Evolutionary conservation across 2,888 invertebrate genomes (phyloP).

Genomic region (Ellobium chinense): DNA sequence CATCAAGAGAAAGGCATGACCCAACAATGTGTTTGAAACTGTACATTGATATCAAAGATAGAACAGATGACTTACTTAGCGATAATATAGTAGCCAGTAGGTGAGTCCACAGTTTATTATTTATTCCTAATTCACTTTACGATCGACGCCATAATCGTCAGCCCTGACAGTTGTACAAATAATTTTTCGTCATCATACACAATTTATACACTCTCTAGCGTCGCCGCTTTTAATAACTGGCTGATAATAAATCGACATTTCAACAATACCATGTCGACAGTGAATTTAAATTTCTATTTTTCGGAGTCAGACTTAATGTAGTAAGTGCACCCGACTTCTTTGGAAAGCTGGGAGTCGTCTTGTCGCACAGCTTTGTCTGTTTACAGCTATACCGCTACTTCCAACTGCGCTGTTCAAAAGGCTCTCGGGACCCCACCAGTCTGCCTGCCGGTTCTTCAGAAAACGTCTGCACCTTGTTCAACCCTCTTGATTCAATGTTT

Average conservation of each 20-base stretch:
- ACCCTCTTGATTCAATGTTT: slow-evolving; percentile 29
- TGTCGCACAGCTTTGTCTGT: background rate
- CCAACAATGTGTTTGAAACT: too few species aligned
- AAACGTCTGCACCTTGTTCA: slow-evolving; percentile 10
- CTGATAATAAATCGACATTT: background rate
- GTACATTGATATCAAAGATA: too few species aligned
- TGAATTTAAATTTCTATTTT: background rate
- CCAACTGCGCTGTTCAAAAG: slow-evolving; percentile 6
- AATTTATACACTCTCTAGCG: too few species aligned
- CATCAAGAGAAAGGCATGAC: too few species aligned
- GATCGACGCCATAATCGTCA: too few species aligned
- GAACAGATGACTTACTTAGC: too few species aligned
- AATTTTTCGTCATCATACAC: too few species aligned
- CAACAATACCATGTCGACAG: background rate
- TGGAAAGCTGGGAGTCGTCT: background rate
- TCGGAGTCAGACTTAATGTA: background rate
- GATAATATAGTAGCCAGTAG: too few species aligned
- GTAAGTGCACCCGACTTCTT: background rate
- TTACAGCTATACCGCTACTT: background rate
- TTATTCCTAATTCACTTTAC: too few species aligned
- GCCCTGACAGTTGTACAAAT: too few species aligned
- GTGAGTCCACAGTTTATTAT: too few species aligned
- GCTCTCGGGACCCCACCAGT: background rate
- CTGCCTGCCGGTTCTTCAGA: background rate
- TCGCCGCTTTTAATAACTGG: too few species aligned